phyloP scores from a whole-genome alignment of 1,140 invertebrate genomes.

The Macrocentrus cingulum region DNA sequence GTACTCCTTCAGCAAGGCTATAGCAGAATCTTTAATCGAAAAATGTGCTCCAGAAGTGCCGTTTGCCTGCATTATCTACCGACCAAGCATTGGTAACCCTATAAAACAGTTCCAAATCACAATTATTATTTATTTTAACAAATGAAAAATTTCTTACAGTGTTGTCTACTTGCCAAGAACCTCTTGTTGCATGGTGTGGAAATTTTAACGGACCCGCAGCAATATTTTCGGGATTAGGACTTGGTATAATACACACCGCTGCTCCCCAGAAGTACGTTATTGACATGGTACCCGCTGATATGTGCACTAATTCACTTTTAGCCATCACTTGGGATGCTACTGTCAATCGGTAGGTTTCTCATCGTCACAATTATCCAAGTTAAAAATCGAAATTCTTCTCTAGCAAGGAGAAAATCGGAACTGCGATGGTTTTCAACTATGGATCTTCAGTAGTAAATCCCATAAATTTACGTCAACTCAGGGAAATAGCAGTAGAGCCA shows the following conservation, averaged over 20 bases:
- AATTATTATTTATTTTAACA: neutral
- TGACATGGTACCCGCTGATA: slow-evolving; percentile 75
- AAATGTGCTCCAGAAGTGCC: slow-evolving; percentile 52
- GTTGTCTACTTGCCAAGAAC: slow-evolving; percentile 71
- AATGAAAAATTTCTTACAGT: slow-evolving; percentile 62
- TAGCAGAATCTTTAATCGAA: slow-evolving; percentile 63
- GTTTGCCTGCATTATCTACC: slow-evolving; percentile 63
- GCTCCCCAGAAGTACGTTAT: slow-evolving; percentile 36
- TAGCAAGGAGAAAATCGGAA: slow-evolving; percentile 29
- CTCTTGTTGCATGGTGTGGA: slow-evolving; percentile 72
- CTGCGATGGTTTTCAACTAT: slow-evolving; percentile 67
- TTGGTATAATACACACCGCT: slow-evolving; percentile 71
- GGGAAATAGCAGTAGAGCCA: slow-evolving; percentile 60
- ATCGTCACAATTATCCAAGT: neutral
- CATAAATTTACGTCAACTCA: slow-evolving; percentile 65
- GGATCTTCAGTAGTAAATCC: slow-evolving; percentile 67
- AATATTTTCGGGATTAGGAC: slow-evolving; percentile 57
- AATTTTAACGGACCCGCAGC: slow-evolving; percentile 73
- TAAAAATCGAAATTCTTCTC: neutral
- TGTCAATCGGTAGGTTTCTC: slow-evolving; percentile 50
- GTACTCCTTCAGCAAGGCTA: slow-evolving; percentile 64
- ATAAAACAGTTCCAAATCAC: neutral
- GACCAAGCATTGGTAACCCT: slow-evolving; percentile 64
- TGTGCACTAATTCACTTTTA: slow-evolving; percentile 76
- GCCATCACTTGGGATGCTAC: slow-evolving; percentile 68